These are phyloP conservation scores for Matsumurasca onukii DNA, from an alignment of 1,140 invertebrate species.

Conservation along the genomic window DNA sequence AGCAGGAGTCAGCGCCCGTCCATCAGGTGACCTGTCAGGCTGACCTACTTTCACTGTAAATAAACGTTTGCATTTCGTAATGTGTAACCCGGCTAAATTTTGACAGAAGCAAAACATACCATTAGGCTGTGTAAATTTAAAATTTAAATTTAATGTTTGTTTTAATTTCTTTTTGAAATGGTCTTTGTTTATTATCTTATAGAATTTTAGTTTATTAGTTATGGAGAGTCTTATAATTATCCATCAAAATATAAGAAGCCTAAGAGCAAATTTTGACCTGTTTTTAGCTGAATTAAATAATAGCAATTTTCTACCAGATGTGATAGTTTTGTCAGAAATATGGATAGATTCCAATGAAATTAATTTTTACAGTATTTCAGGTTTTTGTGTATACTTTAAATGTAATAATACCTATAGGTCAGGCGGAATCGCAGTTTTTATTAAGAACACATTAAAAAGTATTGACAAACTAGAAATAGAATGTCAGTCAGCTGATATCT, in stretches of 20 bases:
- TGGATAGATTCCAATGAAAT: too few relatives aligned
- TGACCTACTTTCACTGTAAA: background rate
- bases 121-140: background rate
- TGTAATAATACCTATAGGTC: too few relatives aligned
- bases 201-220: background rate
- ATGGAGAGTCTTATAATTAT: too few relatives aligned
- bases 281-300: background rate
- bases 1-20: background rate
- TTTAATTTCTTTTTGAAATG: background rate
- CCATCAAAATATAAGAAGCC: background rate
- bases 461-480: too few relatives aligned
- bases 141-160: background rate
- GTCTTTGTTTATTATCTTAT: background rate
- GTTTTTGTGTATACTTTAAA: too few relatives aligned
- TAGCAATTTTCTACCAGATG: background rate
- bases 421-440: too few relatives aligned
- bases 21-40: background rate
- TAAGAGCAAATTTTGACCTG: background rate
- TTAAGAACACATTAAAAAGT: too few relatives aligned
- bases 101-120: background rate
- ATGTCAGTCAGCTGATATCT: too few relatives aligned
- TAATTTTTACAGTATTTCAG: too few relatives aligned
- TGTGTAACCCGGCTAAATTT: background rate
- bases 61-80: background rate
- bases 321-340: too few relatives aligned